These are phyloP conservation scores for Pygmarrhopalites habei DNA, from an alignment of 1,140 invertebrate genomes.

Conservation along the genomic window DNA sequence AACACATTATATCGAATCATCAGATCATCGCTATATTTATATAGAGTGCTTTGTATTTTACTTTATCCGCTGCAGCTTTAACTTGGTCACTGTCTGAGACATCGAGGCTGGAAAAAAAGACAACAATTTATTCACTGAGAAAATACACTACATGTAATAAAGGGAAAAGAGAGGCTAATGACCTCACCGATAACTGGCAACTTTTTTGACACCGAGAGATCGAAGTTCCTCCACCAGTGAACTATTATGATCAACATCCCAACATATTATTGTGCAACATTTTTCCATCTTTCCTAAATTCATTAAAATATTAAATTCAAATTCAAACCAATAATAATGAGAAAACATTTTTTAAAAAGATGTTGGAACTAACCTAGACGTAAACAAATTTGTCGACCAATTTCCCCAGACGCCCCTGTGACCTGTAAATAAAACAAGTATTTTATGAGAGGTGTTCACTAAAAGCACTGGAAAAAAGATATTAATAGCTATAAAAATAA, in stretches of 20 bases:
- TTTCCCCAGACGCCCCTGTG: conserved; percentile 9
- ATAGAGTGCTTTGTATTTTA: no score
- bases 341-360: no score
- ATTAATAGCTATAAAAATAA: background rate
- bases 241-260: background rate
- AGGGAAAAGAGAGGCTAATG: no score
- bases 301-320: no score
- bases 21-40: no score
- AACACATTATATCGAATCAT: no score
- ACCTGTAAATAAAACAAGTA: background rate
- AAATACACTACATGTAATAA: no score
- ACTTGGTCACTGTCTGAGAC: background rate
- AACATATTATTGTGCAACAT: background rate
- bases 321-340: no score
- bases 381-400: conserved; percentile 2
- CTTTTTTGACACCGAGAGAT: background rate
- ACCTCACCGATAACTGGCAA: no score
- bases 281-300: conserved; percentile 1
- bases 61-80: background rate
- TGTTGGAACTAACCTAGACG: no score
- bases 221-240: background rate
- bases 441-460: background rate
- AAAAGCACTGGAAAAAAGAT: background rate
- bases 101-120: background rate
- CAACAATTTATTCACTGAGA: no score